These are phyloP conservation scores for Plagodis pulveraria DNA, from an alignment of 2,888 invertebrate species.

Conservation along the genomic window DNA sequence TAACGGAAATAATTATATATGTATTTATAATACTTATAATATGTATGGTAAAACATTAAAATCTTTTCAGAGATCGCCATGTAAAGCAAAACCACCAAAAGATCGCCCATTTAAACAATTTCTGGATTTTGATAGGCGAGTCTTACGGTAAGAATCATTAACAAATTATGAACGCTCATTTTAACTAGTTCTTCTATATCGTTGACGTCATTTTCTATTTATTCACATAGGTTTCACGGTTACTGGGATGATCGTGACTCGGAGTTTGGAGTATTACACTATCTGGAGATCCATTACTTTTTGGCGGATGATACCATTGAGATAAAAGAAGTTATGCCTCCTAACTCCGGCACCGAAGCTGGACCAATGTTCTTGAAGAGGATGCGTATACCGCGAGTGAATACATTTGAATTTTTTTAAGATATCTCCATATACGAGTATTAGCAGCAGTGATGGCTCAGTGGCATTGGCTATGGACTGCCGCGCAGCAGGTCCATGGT, in stretches of 20 bases:
- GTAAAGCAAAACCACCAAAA: slow-evolving; percentile 64
- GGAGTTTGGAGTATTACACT: slow-evolving; percentile 91
- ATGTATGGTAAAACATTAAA: too few relatives aligned
- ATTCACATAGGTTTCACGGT: slow-evolving; percentile 88
- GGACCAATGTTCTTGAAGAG: slow-evolving; percentile 90
- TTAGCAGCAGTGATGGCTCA: too few relatives aligned
- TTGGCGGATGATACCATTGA: slow-evolving; percentile 95
- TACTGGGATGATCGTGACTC: slow-evolving; percentile 95
- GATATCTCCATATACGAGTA: background rate
- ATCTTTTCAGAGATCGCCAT: slow-evolving; percentile 57
- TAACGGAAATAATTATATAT: too few relatives aligned
- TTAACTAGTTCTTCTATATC: too few relatives aligned
- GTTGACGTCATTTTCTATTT: too few relatives aligned
- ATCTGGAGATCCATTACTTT: slow-evolving; percentile 93
- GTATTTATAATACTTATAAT: too few relatives aligned
- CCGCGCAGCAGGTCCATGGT: too few relatives aligned
- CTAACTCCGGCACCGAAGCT: slow-evolving; percentile 89
- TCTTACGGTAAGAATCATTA: slow-evolving; percentile 64
- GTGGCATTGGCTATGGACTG: too few relatives aligned
- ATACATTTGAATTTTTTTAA: slow-evolving; percentile 18
- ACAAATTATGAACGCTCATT: too few relatives aligned
- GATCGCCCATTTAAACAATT: slow-evolving; percentile 91
- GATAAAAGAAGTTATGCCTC: slow-evolving; percentile 89
- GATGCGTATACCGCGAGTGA: slow-evolving; percentile 91
- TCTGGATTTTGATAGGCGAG: slow-evolving; percentile 91